Base-by-base conservation (phyloP, 2,113 vertebrate species). In the Heterochromis multidens region DNA sequence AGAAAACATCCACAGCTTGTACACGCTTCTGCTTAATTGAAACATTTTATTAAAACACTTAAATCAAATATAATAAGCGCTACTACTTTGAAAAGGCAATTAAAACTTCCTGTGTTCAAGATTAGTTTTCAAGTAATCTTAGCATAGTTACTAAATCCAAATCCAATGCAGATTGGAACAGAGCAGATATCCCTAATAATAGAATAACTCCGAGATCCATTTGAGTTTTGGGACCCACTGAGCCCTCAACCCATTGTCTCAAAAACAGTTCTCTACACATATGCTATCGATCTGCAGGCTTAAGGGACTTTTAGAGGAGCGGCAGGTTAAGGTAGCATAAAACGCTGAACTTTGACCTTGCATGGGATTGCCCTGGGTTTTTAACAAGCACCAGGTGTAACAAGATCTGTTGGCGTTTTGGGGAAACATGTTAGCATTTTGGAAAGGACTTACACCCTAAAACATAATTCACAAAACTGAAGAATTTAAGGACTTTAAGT, bases 381-480 rank as follows among this genome's bases (percentile, higher is more conserved):
- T 89, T 94, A 94, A 94, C 88, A 60, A 94, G 90, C 84, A 84
- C 93, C 93, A 94, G 86, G 87, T 94, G 93, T 27, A 84, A 81
- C 33, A 10, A 72, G 78, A 80, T 86, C 88, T 52, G n/a, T 11
- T 19, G 37, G 81, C 61, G 79, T 82, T 89, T 82, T 19, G 31
- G 61, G 62, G 83, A 88, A 91, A 91, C 77, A 82, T 74, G 81
- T 33, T 25, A n/a, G 72, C 7, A 3, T 57, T 80, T 74, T 59
- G 56, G 77, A 85, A 60, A 49, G 8, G 23, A 52, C 23, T 76
- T 89, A 77, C 67, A 89, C 81, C 77, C 77, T 67, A 37, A 88
- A 89, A 84, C 72, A 23, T 52, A 67, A 89, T 33, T 82, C 80
- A 58, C 49, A 52, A 35, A 5, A 59, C 4, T 16, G 9, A 2